Base-by-base conservation (phyloP, 2,797 vertebrate species). In the Malacoctenus gilli region DNA sequence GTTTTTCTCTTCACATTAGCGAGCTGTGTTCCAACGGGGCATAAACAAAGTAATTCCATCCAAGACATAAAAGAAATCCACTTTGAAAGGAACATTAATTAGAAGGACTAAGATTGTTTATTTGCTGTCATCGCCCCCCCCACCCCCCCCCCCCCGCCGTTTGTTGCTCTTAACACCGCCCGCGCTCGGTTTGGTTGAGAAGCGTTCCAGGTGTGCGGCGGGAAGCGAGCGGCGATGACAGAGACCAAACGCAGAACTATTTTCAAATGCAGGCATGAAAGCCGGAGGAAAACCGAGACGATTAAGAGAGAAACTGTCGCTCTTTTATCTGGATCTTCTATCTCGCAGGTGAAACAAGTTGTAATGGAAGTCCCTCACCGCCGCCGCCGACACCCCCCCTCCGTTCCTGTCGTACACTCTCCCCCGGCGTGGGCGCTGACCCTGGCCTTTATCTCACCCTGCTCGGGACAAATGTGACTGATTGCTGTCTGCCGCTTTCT, bases 341-440 rank as follows among this genome's bases (percentile, higher is more conserved):
- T 77, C 80, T 62, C 36, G 23, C 39, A 49, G 54, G 62, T 67
- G 79, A 72, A 68, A 63, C 67, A 56, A 55, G 74, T 63, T 69
- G 72, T 83, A 83, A 80, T 85, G 58, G 68, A 85, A 79, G 76
- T 75, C 53, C 47, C 44, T 22, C 18, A n/a, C n/a, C n/a, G n/a
- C n/a, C n/a, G n/a, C n/a, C n/a, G n/a, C n/a, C n/a, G n/a, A n/a
- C n/a, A n/a, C n/a, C n/a, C n/a, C n/a, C n/a, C n/a, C n/a, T n/a
- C n/a, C n/a, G n/a, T 52, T 41, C 25, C 62, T 55, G 59, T 64
- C 30, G 12, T 25, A 63, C 55, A 25, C 49, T 54, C 42, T 59
- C 31, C 59, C 2, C 44, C 28, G 19, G 51, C 57, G 39, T 59
- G 16, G 37, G 30, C 47, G 58, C 22, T 0, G 4, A 9, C 11